phyloP scores from a whole-genome alignment of 1,140 invertebrate species.

The Popillia japonica region DNA sequence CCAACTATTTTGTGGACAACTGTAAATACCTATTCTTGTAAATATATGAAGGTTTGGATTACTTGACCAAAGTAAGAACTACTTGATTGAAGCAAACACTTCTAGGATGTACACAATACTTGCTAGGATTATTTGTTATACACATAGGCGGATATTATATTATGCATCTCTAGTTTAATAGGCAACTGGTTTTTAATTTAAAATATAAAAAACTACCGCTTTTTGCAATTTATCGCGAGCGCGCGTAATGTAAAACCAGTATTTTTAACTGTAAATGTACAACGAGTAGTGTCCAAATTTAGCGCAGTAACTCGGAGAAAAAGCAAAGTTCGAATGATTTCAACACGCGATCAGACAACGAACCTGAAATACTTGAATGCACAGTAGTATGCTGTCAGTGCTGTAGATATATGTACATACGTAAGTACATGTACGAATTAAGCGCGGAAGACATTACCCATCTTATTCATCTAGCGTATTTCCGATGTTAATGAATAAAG shows the following conservation, averaged over 20 bases:
- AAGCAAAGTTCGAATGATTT: neutral
- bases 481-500: no score
- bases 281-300: neutral
- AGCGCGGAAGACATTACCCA: neutral
- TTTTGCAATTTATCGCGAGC: neutral
- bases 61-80: no score
- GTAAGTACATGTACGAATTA: neutral
- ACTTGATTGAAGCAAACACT: no score
- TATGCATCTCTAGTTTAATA: neutral
- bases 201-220: neutral
- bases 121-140: neutral
- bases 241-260: constrained; percentile 15
- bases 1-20: no score
- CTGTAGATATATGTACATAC: neutral
- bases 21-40: no score
- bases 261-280: constrained; percentile 7
- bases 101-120: no score
- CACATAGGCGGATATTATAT: neutral
- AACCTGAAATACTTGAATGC: constrained; percentile 1
- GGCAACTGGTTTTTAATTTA: neutral
- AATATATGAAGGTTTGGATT: no score
- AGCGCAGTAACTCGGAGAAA: neutral
- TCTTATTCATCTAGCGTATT: no score
- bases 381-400: neutral
- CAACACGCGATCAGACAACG: constrained; percentile 6